Percentiles rank a stretch among this genome's conserved stretches.
phyloP scores from a whole-genome alignment of 1,140 invertebrate species.

The Vanessa tameamea region DNA sequence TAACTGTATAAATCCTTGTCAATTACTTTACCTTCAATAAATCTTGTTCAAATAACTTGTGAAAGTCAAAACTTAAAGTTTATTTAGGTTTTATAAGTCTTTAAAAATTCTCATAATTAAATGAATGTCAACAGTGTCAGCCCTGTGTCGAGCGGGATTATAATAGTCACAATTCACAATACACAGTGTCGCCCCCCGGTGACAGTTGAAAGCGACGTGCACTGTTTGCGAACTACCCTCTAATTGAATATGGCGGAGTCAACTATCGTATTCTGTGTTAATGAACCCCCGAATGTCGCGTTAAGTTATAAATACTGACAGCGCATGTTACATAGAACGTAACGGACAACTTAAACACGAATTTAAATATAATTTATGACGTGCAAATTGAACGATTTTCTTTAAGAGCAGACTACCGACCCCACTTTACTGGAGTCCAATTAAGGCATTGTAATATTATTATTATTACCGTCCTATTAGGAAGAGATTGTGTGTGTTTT shows the following conservation, averaged over 20 bases:
- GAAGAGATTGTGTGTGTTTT: too few relatives aligned
- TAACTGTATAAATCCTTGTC: too few relatives aligned
- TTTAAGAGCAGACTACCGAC: neutral
- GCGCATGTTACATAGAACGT: neutral
- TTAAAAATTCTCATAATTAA: too few relatives aligned
- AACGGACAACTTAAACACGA: too few relatives aligned
- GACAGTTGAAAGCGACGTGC: slow-evolving; percentile 1
- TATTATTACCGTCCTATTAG: too few relatives aligned
- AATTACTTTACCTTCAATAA: too few relatives aligned
- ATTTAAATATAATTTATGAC: too few relatives aligned
- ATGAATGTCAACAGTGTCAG: neutral
- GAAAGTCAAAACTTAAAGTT: too few relatives aligned
- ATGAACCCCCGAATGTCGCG: slow-evolving; percentile 4
- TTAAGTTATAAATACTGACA: slow-evolving; percentile 2
- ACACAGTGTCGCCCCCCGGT: slow-evolving; percentile 10
- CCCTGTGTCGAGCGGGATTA: slow-evolving; percentile 13
- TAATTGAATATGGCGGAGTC: slow-evolving; percentile 21
- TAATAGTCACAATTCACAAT: slow-evolving; percentile 17
- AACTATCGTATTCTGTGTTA: slow-evolving; percentile 14
- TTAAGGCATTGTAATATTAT: too few relatives aligned
- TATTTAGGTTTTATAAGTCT: too few relatives aligned
- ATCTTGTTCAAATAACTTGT: too few relatives aligned
- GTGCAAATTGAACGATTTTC: neutral
- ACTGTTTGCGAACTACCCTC: slow-evolving; percentile 23
- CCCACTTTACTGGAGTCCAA: too few relatives aligned